Evolutionary conservation across 1,140 invertebrate species (phyloP).

Genomic region (Hyposmocoma kahamanoa): DNA sequence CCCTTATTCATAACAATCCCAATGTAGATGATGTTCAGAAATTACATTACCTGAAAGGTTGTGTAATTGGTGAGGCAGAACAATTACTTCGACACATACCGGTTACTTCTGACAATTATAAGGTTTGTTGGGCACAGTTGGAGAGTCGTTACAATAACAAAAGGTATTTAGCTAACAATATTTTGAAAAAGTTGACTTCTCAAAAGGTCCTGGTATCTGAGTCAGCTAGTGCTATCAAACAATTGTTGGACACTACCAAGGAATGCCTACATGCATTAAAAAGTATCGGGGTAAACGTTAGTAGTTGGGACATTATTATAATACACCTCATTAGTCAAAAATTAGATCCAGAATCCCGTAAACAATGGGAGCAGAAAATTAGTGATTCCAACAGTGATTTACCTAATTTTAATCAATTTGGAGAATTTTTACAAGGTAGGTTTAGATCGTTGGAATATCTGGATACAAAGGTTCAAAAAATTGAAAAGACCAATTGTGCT

Average conservation of each 20-base stretch:
- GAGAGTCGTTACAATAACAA: not conserved
- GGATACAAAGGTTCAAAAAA: no score
- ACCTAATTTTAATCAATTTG: slow-evolving; percentile 15
- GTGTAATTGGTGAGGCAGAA: slow-evolving; percentile 1
- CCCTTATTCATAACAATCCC: slow-evolving; percentile 9
- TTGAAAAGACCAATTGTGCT: no score
- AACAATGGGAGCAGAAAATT: slow-evolving; percentile 21
- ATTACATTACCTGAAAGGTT: slow-evolving; percentile 11
- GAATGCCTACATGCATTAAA: not conserved
- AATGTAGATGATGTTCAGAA: slow-evolving; percentile 12
- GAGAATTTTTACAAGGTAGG: slow-evolving; percentile 19
- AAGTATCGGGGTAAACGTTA: not conserved
- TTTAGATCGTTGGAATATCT: slow-evolving; percentile 24
- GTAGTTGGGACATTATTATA: slow-evolving; percentile 8
- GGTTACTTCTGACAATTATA: slow-evolving; percentile 2
- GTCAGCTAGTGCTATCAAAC: not conserved
- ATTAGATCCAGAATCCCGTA: slow-evolving; percentile 25
- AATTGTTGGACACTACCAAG: not conserved
- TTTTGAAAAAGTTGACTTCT: not conserved
- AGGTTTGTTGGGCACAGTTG: not conserved
- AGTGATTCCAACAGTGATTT: slow-evolving; percentile 14
- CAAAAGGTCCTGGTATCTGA: not conserved
- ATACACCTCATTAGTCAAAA: slow-evolving; percentile 22
- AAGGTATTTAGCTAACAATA: not conserved
- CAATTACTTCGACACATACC: not conserved